phyloP scores from a whole-genome alignment of 1,140 invertebrate genomes.

The Alviniconcha marisindica region DNA sequence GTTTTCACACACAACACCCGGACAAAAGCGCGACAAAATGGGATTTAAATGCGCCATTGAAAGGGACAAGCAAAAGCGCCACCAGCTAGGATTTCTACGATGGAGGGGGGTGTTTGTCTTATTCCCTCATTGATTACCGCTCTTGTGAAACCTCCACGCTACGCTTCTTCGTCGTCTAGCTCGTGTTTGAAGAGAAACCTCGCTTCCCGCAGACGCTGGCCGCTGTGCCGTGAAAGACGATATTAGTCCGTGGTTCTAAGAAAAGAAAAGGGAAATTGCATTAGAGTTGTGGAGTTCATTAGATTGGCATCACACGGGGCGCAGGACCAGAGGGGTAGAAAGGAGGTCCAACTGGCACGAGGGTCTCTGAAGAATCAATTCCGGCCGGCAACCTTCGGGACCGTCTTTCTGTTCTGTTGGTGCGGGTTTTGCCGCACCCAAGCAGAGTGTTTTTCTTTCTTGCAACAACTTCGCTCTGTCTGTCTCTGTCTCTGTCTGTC shows the following conservation, averaged over 20 bases:
- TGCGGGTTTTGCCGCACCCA: neutral
- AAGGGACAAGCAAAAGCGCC: constrained; percentile 28
- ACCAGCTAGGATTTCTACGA: constrained; percentile 17
- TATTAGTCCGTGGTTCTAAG: constrained; percentile 2
- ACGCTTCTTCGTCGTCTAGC: neutral
- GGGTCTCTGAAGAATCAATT: neutral
- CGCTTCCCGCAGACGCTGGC: neutral
- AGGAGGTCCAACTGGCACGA: neutral
- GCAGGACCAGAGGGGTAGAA: neutral
- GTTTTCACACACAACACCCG: constrained; percentile 34
- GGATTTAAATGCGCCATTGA: constrained; percentile 39
- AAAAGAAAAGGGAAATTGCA: constrained; percentile 39
- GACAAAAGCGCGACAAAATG: constrained; percentile 36
- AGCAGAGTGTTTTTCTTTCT: neutral
- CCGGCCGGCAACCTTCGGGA: neutral
- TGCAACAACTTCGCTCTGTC: neutral
- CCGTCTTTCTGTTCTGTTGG: neutral
- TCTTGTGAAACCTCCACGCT: constrained; percentile 23
- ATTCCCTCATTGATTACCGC: constrained; percentile 34
- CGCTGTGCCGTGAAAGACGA: constrained; percentile 27
- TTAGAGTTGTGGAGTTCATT: constrained; percentile 33
- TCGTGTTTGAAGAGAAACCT: constrained; percentile 29
- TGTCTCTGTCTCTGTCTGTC: too few relatives aligned
- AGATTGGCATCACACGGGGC: constrained; percentile 35
- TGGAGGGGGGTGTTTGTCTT: constrained; percentile 27